Conservation (phyloP, 2,888 invertebrate species). For the Conchocele bisecta region DNA sequence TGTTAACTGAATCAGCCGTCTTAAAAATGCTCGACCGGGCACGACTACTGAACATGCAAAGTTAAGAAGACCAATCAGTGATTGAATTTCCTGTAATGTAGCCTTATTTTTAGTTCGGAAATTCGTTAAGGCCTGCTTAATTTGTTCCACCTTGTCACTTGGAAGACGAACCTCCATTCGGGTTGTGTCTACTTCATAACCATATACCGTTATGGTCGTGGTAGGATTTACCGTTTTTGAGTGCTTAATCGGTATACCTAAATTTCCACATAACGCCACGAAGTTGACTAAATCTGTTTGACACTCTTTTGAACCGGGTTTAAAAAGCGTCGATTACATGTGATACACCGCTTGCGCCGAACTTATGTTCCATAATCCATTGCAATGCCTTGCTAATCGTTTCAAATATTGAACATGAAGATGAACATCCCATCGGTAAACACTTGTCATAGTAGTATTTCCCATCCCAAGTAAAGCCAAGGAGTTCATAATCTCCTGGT, state of each 20-base stretch:
- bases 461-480: conserved; percentile 22
- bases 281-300: conserved; percentile 10
- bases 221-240: conserved; percentile 9
- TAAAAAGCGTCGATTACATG: conserved; percentile 40
- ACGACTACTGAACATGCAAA: conserved; percentile 19
- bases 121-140: background rate
- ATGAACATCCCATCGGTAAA: conserved; percentile 29
- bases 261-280: background rate
- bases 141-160: conserved; percentile 9
- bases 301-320: conserved; percentile 10
- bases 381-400: conserved; percentile 18
- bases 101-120: background rate
- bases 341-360: conserved; percentile 6
- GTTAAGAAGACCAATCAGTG: conserved; percentile 24
- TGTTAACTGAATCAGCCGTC: conserved; percentile 18
- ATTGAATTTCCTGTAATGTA: conserved; percentile 17
- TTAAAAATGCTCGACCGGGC: conserved; percentile 11
- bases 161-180: conserved; percentile 10
- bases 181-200: conserved; percentile 29
- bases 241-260: conserved; percentile 14
- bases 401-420: conserved; percentile 34
- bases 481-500: conserved; percentile 19
- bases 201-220: conserved; percentile 9
- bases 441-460: conserved; percentile 25
- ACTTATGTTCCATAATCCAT: conserved; percentile 25